Conservation (phyloP, 2,888 invertebrate species). For the Schizaphis graminum region DNA sequence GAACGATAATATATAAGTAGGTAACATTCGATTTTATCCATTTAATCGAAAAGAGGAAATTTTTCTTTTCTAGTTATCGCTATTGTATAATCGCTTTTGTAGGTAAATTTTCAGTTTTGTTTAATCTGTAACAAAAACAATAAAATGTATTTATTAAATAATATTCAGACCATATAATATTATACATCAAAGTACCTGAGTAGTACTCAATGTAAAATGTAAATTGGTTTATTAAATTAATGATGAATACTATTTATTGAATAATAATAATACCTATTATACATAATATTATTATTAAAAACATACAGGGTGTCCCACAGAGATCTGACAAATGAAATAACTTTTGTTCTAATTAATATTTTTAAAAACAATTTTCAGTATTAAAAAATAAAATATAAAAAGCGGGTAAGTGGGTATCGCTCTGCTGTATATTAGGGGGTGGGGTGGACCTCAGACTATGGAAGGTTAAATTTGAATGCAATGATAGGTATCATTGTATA, state of each 20-base stretch:
- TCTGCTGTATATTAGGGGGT: too few species aligned
- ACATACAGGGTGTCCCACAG: too few species aligned
- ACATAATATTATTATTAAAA: too few species aligned
- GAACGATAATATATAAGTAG: background rate
- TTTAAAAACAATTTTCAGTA: too few species aligned
- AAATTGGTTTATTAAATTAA: background rate
- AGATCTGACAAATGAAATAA: too few species aligned
- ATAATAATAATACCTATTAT: background rate
- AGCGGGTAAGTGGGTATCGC: too few species aligned
- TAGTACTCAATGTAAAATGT: background rate
- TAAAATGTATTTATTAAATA: background rate
- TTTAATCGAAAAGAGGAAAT: background rate
- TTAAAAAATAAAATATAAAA: too few species aligned
- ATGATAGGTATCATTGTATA: too few species aligned
- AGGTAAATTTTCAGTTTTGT: background rate
- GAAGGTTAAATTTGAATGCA: too few species aligned
- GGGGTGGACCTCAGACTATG: too few species aligned
- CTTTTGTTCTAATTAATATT: too few species aligned
- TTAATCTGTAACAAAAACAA: slow-evolving; percentile 24
- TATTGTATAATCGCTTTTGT: background rate
- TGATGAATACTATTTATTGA: background rate
- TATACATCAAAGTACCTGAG: background rate
- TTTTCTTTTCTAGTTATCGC: background rate
- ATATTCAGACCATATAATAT: background rate
- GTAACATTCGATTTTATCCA: background rate